Conservation (phyloP, 2,797 vertebrate genomes). For the Coranthus polyacanthus region DNA sequence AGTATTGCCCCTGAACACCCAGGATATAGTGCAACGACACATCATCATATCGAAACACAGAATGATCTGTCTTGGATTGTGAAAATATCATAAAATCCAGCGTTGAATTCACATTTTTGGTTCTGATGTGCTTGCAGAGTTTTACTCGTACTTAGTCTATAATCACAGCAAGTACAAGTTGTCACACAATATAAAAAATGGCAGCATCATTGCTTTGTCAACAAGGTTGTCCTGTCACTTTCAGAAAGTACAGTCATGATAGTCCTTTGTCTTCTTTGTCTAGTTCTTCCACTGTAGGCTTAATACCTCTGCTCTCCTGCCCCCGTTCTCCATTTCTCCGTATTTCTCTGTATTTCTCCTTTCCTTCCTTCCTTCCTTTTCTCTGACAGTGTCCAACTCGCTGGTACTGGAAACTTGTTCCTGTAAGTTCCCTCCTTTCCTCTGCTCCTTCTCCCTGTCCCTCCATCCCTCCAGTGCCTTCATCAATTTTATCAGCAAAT, state of each 20-base stretch:
- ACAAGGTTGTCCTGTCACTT: slow-evolving; percentile 37
- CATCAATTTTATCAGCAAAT: slow-evolving; percentile 72
- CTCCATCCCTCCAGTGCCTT: slow-evolving; percentile 74
- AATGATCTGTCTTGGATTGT: slow-evolving; percentile 30
- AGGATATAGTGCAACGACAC: not conserved
- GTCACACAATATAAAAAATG: slow-evolving; percentile 10
- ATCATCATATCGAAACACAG: slow-evolving; percentile 13
- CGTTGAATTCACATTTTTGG: no score
- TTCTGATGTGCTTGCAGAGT: no score
- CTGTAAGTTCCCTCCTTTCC: slow-evolving; percentile 86
- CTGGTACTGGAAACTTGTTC: slow-evolving; percentile 92
- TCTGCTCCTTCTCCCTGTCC: slow-evolving; percentile 74
- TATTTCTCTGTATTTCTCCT: slow-evolving; percentile 75
- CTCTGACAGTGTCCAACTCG: slow-evolving; percentile 86
- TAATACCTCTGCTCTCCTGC: slow-evolving; percentile 70
- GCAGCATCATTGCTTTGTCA: slow-evolving; percentile 33
- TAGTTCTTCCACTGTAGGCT: slow-evolving; percentile 58
- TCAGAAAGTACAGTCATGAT: slow-evolving; percentile 28
- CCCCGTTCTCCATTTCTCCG: slow-evolving; percentile 87
- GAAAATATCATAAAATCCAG: not conserved
- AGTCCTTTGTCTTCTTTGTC: slow-evolving; percentile 64
- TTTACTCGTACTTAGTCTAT: no score
- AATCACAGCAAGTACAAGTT: slow-evolving; percentile 1
- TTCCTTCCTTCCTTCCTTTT: slow-evolving; percentile 67
- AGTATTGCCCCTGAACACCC: slow-evolving; percentile 61